phyloP scores from a whole-genome alignment of 2,888 invertebrate genomes.

The Heliconius ethilla region DNA sequence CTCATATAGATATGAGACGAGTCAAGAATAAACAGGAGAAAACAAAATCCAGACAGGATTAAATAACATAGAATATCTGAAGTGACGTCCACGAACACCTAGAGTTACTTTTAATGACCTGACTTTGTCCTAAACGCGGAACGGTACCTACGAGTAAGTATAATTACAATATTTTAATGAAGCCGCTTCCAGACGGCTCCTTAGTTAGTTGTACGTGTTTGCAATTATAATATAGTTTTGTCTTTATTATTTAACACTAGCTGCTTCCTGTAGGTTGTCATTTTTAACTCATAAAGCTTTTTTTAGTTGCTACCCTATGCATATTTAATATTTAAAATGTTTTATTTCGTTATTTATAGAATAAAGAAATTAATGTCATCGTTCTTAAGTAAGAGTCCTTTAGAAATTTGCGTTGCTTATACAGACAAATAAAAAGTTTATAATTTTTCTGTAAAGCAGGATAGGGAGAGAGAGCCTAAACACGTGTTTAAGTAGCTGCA shows the following conservation, averaged over 20 bases:
- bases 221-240: not conserved
- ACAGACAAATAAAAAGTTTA: too few species aligned
- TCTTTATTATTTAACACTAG: constrained; percentile 13
- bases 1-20: too few species aligned
- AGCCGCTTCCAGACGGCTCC: constrained; percentile 15
- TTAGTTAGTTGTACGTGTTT: constrained; percentile 5
- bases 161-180: constrained; percentile 25
- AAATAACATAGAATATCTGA: not conserved
- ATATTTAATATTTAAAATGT: too few species aligned
- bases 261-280: not conserved
- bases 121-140: constrained; percentile 11
- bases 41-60: not conserved
- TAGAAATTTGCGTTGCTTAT: too few species aligned
- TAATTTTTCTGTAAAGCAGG: too few species aligned
- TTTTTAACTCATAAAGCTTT: too few species aligned
- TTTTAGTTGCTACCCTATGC: too few species aligned
- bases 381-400: too few species aligned
- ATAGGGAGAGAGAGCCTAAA: too few species aligned
- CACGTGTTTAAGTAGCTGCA: too few species aligned
- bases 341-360: too few species aligned
- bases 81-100: not conserved
- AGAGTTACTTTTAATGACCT: constrained; percentile 19
- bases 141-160: not conserved
- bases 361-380: too few species aligned
- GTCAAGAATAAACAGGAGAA: not conserved